Percentiles rank a stretch among this genome's conserved stretches.
Conservation (phyloP, 1,140 invertebrate species). For the Olivierus martensii region DNA sequence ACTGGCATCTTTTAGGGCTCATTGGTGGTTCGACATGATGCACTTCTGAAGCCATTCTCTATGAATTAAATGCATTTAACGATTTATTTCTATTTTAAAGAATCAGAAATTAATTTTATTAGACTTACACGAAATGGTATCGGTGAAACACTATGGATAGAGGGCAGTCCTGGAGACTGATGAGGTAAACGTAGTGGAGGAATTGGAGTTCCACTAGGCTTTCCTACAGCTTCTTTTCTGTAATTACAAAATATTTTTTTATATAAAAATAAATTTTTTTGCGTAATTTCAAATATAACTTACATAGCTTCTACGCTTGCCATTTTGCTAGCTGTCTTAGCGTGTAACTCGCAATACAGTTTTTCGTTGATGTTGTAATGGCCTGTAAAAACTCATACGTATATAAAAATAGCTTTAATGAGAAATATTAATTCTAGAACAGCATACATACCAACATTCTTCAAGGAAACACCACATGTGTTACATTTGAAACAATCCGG, state of each 20-base stretch:
- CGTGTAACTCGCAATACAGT: conserved; percentile 91
- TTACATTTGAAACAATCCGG: conserved; percentile 94
- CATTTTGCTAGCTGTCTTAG: conserved; percentile 58
- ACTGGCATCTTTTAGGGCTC: neutral
- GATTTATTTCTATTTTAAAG: too few species aligned
- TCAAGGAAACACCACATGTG: conserved; percentile 81
- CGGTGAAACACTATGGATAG: too few species aligned
- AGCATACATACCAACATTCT: conserved; percentile 42
- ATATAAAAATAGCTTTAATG: neutral
- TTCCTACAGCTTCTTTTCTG: too few species aligned
- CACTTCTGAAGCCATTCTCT: neutral
- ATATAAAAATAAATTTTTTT: too few species aligned
- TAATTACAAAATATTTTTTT: too few species aligned
- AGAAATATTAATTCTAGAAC: neutral
- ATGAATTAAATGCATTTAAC: neutral
- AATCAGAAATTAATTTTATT: too few species aligned
- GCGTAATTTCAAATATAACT: too few species aligned
- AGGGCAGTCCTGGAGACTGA: too few species aligned
- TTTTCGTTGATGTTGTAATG: conserved; percentile 94
- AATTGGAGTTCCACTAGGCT: too few species aligned
- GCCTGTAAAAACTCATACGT: conserved; percentile 34
- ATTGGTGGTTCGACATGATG: conserved; percentile 5
- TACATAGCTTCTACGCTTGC: neutral
- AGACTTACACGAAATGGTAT: too few species aligned
- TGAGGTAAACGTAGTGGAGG: too few species aligned